Base-by-base conservation (phyloP, 2,797 vertebrate genomes). In the Acanthurus leucopareius region DNA sequence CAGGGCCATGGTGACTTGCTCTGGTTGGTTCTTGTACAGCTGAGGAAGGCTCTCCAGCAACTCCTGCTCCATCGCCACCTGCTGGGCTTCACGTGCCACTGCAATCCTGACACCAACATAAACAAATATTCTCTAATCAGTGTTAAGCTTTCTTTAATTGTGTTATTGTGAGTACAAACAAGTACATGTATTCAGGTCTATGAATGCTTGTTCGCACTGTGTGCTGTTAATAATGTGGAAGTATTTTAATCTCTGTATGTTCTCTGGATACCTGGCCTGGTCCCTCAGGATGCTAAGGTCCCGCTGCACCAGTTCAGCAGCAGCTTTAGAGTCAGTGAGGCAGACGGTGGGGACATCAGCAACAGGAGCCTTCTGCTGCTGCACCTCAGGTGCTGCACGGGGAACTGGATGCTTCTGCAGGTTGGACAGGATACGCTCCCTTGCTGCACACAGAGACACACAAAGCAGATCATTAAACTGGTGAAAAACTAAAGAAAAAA, bases 61-160 rank as follows among this genome's bases (percentile, higher is more conserved):
- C 85, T 99, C 98, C 73, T 91, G 95, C 65, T 98, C 96, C 85
- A 99, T 92, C 16, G 95, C 98, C 86, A 98, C 97, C 73, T 99
- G 98, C 86, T 99, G 97, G 52, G 96, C 96, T 86, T 99, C 98
- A 48, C 97, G 93, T 70, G 97, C 89, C n/a, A 97, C 96, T 77
- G 98, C 97, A 87, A 95, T 91, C 92, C 98, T 99, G 91, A 65
- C 13, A 81, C 0, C 25, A 61, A 64, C 16, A 52, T 17, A 0
- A 80, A 52, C 16, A 53, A 66, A 17, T 5, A 28, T 51, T 80
- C 40, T 0, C 5, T 16, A 28, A 56, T 75, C 8, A 42, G 47
- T 1, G 3, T 1, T 0, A 22, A n/a, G 19, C 44, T 61, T 17
- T 74, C 19, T 1, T 7, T 22, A 17, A 56, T 8, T 35, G 15